phyloP scores from a whole-genome alignment of 2,888 invertebrate genomes.

The Sarcophaga variegata region DNA sequence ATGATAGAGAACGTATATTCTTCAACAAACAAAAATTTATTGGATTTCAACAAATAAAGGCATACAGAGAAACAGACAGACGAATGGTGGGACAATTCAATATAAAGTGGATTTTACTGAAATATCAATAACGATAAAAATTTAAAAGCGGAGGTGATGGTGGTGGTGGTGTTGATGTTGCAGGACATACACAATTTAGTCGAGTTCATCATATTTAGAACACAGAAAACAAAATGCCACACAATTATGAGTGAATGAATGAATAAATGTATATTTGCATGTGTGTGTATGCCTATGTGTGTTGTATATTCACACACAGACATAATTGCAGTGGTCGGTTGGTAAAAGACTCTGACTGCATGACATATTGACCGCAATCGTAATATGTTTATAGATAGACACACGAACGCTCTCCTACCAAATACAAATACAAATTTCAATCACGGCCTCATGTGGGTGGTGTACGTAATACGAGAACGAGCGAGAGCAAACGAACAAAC shows the following conservation, averaged over 20 bases:
- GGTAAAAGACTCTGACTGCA: slow-evolving; percentile 55
- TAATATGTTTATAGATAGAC: slow-evolving; percentile 50
- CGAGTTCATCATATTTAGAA: slow-evolving; percentile 44
- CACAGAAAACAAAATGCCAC: slow-evolving; percentile 50
- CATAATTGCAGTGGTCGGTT: slow-evolving; percentile 20
- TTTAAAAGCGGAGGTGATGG: not conserved
- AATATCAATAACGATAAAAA: slow-evolving; percentile 55
- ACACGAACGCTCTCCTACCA: not conserved
- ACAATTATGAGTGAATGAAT: slow-evolving; percentile 61
- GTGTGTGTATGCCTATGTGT: not conserved
- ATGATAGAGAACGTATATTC: not conserved
- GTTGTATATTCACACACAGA: slow-evolving; percentile 2
- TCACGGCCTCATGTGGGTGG: slow-evolving; percentile 7
- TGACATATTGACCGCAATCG: slow-evolving; percentile 73
- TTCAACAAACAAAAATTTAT: not conserved
- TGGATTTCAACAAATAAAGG: not conserved
- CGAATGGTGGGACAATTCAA: slow-evolving; percentile 11
- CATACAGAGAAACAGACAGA: not conserved
- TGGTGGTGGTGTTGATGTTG: not conserved
- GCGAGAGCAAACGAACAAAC: not conserved
- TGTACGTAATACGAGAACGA: not conserved
- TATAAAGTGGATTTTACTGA: slow-evolving; percentile 48
- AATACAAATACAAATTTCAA: not conserved
- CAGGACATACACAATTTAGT: slow-evolving; percentile 37
- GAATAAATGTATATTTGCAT: slow-evolving; percentile 46